Percentiles rank a stretch among this genome's conserved stretches.
Evolutionary conservation across 92 coral and sea anemone species (phyloP).

Genomic region (Palythoa grandiflora): DNA sequence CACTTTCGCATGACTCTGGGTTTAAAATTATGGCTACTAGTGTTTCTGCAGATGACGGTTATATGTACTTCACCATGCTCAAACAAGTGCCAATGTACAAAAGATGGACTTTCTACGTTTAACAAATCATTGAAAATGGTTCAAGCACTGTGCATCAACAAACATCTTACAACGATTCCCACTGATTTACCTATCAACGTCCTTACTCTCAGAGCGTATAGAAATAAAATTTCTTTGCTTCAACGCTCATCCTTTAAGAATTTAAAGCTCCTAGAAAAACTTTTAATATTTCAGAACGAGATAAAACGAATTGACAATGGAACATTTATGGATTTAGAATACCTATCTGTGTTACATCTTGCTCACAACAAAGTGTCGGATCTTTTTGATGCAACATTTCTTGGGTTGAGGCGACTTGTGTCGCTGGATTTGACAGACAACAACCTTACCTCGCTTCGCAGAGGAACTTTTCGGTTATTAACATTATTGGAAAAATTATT

Average conservation of each 20-base stretch:
- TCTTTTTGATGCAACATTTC: conserved; percentile 8
- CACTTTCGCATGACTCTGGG: not conserved
- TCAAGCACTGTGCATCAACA: conserved; percentile 14
- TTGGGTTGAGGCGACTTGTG: conserved; percentile 41
- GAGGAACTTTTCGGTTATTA: conserved; percentile 64
- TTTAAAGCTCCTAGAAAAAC: conserved; percentile 31
- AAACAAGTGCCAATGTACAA: not conserved
- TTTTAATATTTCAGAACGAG: conserved; percentile 58
- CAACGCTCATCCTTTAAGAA: conserved; percentile 29
- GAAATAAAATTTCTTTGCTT: conserved; percentile 3
- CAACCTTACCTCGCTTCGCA: conserved; percentile 45
- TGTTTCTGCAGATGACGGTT: not conserved
- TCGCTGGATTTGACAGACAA: conserved; percentile 55
- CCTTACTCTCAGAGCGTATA: not conserved
- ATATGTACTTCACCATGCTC: not conserved
- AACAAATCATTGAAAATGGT: conserved; percentile 1
- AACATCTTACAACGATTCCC: not conserved
- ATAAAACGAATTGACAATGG: conserved; percentile 62
- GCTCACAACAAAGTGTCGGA: not conserved
- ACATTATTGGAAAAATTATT: conserved; percentile 41
- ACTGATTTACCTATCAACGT: conserved; percentile 15
- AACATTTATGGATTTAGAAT: conserved; percentile 48
- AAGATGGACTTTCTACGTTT: conserved; percentile 13
- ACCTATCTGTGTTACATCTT: conserved; percentile 5
- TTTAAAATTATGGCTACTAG: not conserved